Evolutionary conservation across 2,113 vertebrate genomes (phyloP), one percentile per base, ranked within the genome.

Genomic region (Erythrolamprus reginae): DNA sequence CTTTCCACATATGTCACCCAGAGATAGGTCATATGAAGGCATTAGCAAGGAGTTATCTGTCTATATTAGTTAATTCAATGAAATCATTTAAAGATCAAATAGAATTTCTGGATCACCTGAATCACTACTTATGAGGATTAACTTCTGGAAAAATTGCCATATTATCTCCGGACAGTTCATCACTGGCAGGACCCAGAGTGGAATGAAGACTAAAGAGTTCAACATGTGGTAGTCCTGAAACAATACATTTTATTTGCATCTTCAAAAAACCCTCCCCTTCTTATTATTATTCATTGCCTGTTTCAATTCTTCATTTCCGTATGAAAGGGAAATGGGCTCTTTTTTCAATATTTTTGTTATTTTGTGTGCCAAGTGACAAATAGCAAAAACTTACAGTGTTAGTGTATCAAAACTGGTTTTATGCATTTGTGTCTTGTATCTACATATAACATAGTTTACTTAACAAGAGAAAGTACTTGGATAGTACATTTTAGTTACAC

Each of bases 221-320:
- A 77, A 19, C 38, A 42, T 77, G 28, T 33, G 17, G 1, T 21
- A 17, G 9, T 77, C 33, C 33, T 42, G 33, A 7, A 77, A 77
- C 3, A 38, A 38, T 77, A 21, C 0, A 0, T 42, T 77, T 21
- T 21, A 42, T 21, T 19, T 3, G 19, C 33, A 21, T 8, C 70
- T 42, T 77, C 33, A 92, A 93, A 83, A 91, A 87, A 92, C 0
- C 2, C 55, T 52, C 26, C 86, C 2, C 15, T 13, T 86, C 47
- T 90, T 77, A 48, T 89, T 52, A 92, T 91, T 88, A 84, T 91
- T 83, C 86, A 89, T 47, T 91, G 90, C 0, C 0, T 4, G 86
- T 48, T 56, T 86, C 89, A 89, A 28, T 85, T 47, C 1, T 23
- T 92, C 19, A 15, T 83, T 12, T 50, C 12, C 13, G n/a, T 2